These are phyloP conservation scores for Kryphioiulus occultus DNA, from an alignment of 2,888 invertebrate genomes.

Conservation along the genomic window DNA sequence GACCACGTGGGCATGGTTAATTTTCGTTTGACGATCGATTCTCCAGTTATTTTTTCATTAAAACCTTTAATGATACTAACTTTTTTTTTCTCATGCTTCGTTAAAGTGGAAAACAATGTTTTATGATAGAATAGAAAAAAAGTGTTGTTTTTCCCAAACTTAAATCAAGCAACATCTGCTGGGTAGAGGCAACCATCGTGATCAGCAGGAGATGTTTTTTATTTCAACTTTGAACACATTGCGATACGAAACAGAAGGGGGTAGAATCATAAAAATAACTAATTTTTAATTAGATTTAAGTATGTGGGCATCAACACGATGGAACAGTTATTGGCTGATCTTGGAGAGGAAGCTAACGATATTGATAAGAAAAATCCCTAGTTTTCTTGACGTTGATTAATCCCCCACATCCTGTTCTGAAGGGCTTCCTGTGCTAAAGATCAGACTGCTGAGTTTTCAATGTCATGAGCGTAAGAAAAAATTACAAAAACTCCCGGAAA, in stretches of 20 bases:
- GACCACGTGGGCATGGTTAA: too few species aligned
- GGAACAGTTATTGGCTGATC: neutral
- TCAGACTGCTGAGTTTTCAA: neutral
- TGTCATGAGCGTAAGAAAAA: neutral
- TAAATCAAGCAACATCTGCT: neutral
- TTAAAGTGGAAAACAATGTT: neutral
- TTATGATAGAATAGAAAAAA: neutral
- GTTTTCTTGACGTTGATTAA: slow-evolving; percentile 10
- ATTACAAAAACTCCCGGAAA: too few species aligned
- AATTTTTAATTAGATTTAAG: neutral
- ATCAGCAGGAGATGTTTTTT: too few species aligned
- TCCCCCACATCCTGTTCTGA: neutral
- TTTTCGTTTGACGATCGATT: too few species aligned
- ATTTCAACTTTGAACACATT: too few species aligned
- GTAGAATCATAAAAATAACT: neutral
- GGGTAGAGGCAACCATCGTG: neutral
- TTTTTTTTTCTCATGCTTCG: neutral
- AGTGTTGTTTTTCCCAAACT: neutral
- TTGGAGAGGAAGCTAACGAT: neutral
- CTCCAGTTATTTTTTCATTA: neutral
- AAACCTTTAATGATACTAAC: neutral
- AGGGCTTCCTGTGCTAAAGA: neutral
- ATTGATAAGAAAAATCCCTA: neutral
- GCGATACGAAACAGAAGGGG: neutral
- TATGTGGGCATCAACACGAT: neutral